Percentiles rank a stretch among this genome's conserved stretches.
phyloP scores from a whole-genome alignment of 2,797 vertebrate genomes.

The Fratercula arctica region DNA sequence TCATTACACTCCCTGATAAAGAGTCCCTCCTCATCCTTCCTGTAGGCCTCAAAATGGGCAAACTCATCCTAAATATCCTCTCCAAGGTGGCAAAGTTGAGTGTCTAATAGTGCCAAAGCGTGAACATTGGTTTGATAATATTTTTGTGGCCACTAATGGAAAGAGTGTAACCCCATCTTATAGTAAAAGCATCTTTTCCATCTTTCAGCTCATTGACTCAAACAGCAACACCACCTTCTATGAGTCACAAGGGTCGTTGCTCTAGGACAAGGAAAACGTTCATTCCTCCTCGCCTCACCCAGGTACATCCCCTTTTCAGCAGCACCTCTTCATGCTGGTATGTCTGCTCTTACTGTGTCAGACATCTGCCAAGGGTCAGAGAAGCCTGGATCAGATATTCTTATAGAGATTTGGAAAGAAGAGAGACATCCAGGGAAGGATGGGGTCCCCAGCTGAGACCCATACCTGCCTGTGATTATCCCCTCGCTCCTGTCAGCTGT shows the following conservation, averaged over 20 bases:
- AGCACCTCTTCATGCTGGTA: not conserved
- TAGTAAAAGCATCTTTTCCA: not conserved
- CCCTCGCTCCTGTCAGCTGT: not conserved
- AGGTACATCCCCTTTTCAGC: not conserved
- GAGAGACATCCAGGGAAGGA: not conserved
- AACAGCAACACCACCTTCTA: not conserved
- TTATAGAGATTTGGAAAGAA: not conserved
- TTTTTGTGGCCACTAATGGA: not conserved
- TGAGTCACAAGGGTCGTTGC: not conserved
- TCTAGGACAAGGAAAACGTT: not conserved
- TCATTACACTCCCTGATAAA: no score
- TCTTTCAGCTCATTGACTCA: not conserved
- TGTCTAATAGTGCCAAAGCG: not conserved
- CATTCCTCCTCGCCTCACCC: not conserved
- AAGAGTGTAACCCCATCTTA: not conserved
- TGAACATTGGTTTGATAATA: not conserved
- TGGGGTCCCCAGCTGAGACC: not conserved
- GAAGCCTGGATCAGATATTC: not conserved
- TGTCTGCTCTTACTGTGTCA: not conserved
- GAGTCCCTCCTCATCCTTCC: no score
- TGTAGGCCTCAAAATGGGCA: no score
- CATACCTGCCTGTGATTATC: not conserved
- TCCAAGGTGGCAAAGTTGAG: not conserved
- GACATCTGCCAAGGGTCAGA: not conserved
- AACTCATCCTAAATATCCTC: not conserved